Percentiles rank a stretch among this genome's conserved stretches.
These are phyloP conservation scores for Patiria pectinifera DNA, from an alignment of 53 echinoderm and acorn worm species.

Conservation along the genomic window DNA sequence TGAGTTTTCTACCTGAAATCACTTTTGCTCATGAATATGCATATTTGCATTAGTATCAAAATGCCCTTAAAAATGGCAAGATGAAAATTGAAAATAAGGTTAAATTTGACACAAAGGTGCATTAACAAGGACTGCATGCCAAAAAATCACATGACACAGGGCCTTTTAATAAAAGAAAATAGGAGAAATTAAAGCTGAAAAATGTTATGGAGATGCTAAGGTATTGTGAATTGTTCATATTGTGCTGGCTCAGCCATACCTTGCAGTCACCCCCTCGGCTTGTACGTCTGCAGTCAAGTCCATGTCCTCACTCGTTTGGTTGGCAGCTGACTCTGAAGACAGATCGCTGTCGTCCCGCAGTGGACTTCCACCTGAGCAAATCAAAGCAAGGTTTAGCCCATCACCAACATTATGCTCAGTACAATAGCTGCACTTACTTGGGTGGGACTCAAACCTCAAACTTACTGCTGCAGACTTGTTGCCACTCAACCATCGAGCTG, in stretches of 20 bases:
- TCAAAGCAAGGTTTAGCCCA: too few relatives aligned
- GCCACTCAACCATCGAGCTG: too few relatives aligned
- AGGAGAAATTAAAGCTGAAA: too few relatives aligned
- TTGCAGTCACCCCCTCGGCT: slow-evolving; percentile 63
- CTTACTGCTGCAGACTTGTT: too few relatives aligned
- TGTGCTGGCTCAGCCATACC: slow-evolving; percentile 14
- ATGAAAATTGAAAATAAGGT: too few relatives aligned
- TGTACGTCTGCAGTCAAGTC: slow-evolving; percentile 70
- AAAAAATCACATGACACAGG: too few relatives aligned
- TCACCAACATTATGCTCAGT: neutral
- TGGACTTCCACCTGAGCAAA: slow-evolving; percentile 76
- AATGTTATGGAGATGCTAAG: neutral
- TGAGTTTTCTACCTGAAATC: neutral
- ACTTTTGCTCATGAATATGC: neutral
- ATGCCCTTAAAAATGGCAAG: too few relatives aligned
- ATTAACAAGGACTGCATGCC: too few relatives aligned
- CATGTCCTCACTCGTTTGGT: slow-evolving; percentile 63
- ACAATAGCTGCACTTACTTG: neutral
- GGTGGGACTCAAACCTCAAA: too few relatives aligned
- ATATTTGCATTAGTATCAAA: too few relatives aligned
- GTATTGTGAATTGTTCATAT: neutral
- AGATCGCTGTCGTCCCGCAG: slow-evolving; percentile 74
- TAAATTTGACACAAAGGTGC: too few relatives aligned
- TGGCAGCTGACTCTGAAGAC: slow-evolving; percentile 61
- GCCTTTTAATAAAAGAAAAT: too few relatives aligned